Evolutionary conservation across 2,113 vertebrate species (phyloP).

Genomic region (Notothenia rossii): DNA sequence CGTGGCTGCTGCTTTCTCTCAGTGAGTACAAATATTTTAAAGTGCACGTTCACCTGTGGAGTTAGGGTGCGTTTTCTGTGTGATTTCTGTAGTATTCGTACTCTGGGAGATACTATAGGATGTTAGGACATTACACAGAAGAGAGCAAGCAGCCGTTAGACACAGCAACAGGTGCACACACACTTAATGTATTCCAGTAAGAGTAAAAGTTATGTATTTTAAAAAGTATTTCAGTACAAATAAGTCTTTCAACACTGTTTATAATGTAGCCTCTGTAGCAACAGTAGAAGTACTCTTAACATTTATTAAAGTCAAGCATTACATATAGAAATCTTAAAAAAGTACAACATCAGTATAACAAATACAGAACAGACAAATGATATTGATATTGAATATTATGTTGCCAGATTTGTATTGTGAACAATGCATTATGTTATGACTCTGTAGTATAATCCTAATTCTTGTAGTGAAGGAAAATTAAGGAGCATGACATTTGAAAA

Average conservation of each 20-base stretch:
- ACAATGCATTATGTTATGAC: background rate
- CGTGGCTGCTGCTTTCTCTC: conserved; percentile 67
- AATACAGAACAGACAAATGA: too few species aligned
- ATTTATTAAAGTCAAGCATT: too few species aligned
- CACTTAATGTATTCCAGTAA: background rate
- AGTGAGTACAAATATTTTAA: conserved; percentile 64
- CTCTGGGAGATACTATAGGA: background rate
- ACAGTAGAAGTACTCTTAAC: too few species aligned
- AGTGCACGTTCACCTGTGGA: too few species aligned
- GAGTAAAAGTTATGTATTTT: too few species aligned
- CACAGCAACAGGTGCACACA: conserved; percentile 43
- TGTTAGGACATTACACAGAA: background rate
- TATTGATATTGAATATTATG: background rate
- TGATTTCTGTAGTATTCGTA: background rate
- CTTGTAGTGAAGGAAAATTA: background rate
- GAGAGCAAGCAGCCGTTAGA: too few species aligned
- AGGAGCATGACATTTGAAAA: background rate
- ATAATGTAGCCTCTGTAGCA: too few species aligned
- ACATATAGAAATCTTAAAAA: too few species aligned
- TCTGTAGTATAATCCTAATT: background rate
- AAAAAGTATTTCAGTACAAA: too few species aligned
- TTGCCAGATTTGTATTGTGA: background rate
- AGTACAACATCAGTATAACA: too few species aligned
- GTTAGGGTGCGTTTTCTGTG: background rate
- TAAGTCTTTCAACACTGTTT: too few species aligned